phyloP scores from a whole-genome alignment of 2,113 vertebrate genomes.

The Melanerpes formicivorus region DNA sequence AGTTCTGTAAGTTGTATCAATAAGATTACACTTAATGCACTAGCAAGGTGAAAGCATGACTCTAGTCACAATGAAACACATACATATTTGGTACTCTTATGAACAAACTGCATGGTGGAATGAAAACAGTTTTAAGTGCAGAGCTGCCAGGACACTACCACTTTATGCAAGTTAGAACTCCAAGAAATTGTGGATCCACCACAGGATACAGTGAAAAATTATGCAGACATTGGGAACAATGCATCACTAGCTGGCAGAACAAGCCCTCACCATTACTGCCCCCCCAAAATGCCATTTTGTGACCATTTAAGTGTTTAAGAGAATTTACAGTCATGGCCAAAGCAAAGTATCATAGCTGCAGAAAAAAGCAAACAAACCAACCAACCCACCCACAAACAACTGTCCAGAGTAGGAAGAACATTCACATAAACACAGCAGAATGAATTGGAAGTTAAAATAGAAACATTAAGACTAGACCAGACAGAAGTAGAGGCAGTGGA shows the following conservation, averaged over 20 bases:
- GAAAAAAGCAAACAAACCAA: too few species aligned
- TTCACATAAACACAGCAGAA: neutral
- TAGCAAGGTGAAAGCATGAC: neutral
- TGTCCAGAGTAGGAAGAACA: neutral
- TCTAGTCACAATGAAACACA: neutral
- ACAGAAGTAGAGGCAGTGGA: neutral
- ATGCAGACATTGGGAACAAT: rapidly evolving
- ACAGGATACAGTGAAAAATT: neutral
- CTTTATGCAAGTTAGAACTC: neutral
- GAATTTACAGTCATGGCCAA: neutral
- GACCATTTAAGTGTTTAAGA: neutral
- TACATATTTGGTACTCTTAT: neutral
- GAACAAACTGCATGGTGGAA: neutral
- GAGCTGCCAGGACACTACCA: neutral
- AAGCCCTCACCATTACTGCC: neutral
- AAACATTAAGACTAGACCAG: neutral
- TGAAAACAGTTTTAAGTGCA: neutral
- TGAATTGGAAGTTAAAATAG: neutral
- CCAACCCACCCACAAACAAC: too few species aligned
- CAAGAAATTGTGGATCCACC: neutral
- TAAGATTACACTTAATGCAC: neutral
- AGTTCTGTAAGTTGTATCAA: too few species aligned
- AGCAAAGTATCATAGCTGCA: neutral
- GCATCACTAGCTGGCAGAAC: neutral
- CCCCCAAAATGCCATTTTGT: neutral